phyloP scores from a whole-genome alignment of 2,888 invertebrate genomes.

The Campopleginae sp. region DNA sequence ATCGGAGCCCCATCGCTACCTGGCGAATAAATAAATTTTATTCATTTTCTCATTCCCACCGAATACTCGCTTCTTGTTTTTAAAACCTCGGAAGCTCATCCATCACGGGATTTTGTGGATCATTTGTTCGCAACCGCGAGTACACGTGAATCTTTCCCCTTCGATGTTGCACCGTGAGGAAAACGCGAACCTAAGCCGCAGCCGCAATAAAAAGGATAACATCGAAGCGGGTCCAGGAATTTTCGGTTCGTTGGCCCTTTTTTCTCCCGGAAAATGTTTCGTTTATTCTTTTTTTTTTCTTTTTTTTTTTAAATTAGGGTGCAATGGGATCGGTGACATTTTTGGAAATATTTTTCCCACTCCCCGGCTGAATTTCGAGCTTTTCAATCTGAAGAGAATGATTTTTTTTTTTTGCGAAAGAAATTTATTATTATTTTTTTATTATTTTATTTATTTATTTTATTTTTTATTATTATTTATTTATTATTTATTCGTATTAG shows the following conservation, averaged over 20 bases:
- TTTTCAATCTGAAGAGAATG: background rate
- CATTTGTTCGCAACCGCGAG: slow-evolving; percentile 38
- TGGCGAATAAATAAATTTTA: background rate
- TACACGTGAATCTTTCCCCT: background rate
- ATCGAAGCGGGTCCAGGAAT: slow-evolving; percentile 18
- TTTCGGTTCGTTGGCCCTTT: slow-evolving; percentile 5
- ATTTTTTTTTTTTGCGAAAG: background rate
- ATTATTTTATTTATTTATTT: no score
- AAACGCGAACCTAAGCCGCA: slow-evolving; percentile 13
- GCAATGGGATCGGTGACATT: background rate
- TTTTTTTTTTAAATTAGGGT: background rate
- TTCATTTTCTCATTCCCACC: slow-evolving; percentile 4
- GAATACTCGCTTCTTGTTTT: slow-evolving; percentile 35
- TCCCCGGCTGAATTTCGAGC: background rate
- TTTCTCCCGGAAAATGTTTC: background rate
- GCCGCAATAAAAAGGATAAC: slow-evolving; percentile 2
- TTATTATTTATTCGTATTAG: background rate
- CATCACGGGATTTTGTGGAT: slow-evolving; percentile 56
- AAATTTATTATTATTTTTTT: no score
- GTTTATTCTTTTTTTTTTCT: background rate
- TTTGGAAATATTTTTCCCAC: background rate
- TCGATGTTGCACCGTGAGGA: background rate
- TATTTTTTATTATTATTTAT: no score
- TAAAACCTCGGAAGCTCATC: slow-evolving; percentile 52
- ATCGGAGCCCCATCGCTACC: slow-evolving; percentile 29